Conservation (phyloP, 2,888 invertebrate species). For the Machimus rusticus region DNA sequence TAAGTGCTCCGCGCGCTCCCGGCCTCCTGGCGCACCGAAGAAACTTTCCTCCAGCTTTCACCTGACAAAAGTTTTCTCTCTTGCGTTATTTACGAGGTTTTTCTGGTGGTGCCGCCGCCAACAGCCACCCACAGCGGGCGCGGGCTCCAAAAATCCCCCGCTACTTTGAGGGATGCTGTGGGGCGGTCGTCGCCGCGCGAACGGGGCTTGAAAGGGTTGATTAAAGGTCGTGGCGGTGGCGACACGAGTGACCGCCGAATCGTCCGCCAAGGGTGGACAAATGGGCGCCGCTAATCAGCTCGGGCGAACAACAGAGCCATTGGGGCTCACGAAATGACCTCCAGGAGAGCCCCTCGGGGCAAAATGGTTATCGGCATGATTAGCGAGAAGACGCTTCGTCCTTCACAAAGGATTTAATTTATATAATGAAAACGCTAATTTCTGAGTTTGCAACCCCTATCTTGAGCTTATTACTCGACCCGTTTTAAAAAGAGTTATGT, state of each 20-base stretch:
- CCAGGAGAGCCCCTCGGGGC: neutral
- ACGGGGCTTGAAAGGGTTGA: neutral
- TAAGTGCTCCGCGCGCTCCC: conserved; percentile 4
- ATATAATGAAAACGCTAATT: neutral
- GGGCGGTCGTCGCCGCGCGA: neutral
- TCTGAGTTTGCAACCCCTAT: neutral
- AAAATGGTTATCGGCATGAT: neutral
- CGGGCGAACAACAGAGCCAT: neutral
- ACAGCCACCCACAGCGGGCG: neutral
- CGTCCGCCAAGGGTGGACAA: neutral
- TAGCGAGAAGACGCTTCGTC: neutral
- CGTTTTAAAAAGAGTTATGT: neutral
- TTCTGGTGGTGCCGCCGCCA: neutral
- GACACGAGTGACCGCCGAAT: neutral
- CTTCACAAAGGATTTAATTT: neutral
- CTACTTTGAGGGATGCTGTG: neutral
- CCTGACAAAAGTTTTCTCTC: conserved; percentile 37
- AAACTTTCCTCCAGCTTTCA: conserved; percentile 38
- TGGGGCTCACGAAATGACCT: neutral
- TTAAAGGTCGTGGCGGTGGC: neutral
- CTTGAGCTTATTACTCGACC: neutral
- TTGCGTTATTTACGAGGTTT: conserved; percentile 37
- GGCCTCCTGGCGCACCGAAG: neutral
- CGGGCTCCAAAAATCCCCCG: neutral
- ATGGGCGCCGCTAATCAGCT: neutral